These are phyloP conservation scores for fruit fly (Drosophila melanogaster) DNA, from an alignment of 1,140 invertebrate genomes.

Conservation along the genomic window Release_6_plus_ISO1_MT NC_004354.4:14698501-14699000, in stretches of 20 bases:
- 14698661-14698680: slow-evolving; percentile 63
- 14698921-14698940: background rate
- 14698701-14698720: slow-evolving; percentile 9
- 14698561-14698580: slow-evolving; percentile 46
- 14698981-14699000: slow-evolving; percentile 23
- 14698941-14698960: background rate
- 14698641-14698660: slow-evolving; percentile 64
- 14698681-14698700: slow-evolving; percentile 35
- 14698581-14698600: background rate
- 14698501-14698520: slow-evolving; percentile 52
- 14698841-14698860: too few species aligned
- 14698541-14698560: slow-evolving; percentile 57
- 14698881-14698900: background rate
- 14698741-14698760: too few species aligned
- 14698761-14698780: too few species aligned
- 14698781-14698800: too few species aligned
- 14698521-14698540: slow-evolving; percentile 55
- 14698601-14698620: slow-evolving; percentile 42
- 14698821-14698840: too few species aligned
- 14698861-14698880: too few species aligned
- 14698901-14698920: background rate
- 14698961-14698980: slow-evolving; percentile 7
- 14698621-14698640: slow-evolving; percentile 76
- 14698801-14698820: background rate
- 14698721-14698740: slow-evolving; percentile 9